Conservation (phyloP, 2,113 vertebrate species). For the Indicator maculatus region DNA sequence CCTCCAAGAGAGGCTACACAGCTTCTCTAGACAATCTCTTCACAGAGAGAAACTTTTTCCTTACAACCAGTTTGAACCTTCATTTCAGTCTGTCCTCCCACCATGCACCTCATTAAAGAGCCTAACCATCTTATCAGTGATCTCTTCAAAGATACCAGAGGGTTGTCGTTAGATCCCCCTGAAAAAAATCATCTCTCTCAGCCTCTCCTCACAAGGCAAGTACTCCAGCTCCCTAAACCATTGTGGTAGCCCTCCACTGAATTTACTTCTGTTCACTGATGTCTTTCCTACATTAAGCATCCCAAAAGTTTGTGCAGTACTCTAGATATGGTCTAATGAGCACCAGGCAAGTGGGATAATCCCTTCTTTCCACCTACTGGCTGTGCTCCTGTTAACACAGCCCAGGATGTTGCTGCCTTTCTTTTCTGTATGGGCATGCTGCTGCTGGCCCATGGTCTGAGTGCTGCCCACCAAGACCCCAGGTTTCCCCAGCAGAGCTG, state of each 20-base stretch:
- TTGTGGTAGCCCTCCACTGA: background rate
- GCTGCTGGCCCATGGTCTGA: background rate
- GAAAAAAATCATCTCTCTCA: background rate
- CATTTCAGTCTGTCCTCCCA: background rate
- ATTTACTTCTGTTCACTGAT: background rate
- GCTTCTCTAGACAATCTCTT: background rate
- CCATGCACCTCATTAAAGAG: rapidly evolving
- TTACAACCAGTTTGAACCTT: background rate
- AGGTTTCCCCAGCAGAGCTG: too few species aligned
- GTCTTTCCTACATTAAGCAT: background rate
- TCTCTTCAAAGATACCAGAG: background rate
- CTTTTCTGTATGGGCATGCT: background rate
- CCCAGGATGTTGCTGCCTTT: too few species aligned
- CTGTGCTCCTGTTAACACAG: too few species aligned
- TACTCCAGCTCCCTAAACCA: background rate
- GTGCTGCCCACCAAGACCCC: background rate
- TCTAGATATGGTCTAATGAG: too few species aligned
- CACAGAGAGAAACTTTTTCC: background rate
- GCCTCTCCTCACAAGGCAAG: background rate
- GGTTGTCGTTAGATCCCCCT: background rate
- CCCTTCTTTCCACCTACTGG: too few species aligned
- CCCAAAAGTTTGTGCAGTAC: background rate
- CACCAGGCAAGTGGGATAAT: too few species aligned
- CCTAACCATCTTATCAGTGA: background rate
- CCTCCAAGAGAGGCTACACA: background rate